phyloP scores from a whole-genome alignment of 2,888 invertebrate genomes.

The Scaptomyza parva region DNA sequence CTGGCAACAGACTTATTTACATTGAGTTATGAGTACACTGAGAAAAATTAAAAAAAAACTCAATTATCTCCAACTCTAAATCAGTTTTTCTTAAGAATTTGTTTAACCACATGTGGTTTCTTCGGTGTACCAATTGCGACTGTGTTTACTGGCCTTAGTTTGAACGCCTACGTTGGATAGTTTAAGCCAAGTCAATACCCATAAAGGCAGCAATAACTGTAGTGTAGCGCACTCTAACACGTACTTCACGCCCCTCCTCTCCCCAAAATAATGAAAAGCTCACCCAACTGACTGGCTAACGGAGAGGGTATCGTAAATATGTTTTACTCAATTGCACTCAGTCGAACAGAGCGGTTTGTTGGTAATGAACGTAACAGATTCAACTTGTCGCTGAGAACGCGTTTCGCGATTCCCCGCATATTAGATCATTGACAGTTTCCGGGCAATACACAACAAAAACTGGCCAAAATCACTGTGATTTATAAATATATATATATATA shows the following conservation, averaged over 20 bases:
- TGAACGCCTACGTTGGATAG: conserved; percentile 39
- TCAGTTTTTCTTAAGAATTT: background rate
- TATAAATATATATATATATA: conserved; percentile 6
- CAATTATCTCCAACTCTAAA: background rate
- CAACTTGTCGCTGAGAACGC: conserved; percentile 58
- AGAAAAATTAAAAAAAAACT: background rate
- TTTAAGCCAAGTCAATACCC: conserved; percentile 37
- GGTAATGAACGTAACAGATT: conserved; percentile 71
- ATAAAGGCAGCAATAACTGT: conserved; percentile 47
- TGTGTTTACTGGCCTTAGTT: conserved; percentile 28
- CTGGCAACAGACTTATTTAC: background rate
- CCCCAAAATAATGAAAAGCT: conserved; percentile 56
- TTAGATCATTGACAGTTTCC: conserved; percentile 69
- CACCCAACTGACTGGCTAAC: conserved; percentile 18
- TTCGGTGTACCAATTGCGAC: conserved; percentile 3
- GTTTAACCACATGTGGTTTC: background rate
- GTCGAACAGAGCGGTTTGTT: conserved; percentile 69
- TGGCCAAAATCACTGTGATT: conserved; percentile 29
- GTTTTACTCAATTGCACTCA: conserved; percentile 72
- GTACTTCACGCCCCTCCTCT: background rate
- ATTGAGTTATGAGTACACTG: background rate
- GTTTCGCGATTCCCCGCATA: conserved; percentile 43
- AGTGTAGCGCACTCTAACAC: conserved; percentile 60
- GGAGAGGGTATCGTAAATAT: conserved; percentile 69
- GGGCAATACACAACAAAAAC: conserved; percentile 18